Base-by-base conservation (phyloP, 2,888 invertebrate genomes). In the Darwinula stevensoni region DNA sequence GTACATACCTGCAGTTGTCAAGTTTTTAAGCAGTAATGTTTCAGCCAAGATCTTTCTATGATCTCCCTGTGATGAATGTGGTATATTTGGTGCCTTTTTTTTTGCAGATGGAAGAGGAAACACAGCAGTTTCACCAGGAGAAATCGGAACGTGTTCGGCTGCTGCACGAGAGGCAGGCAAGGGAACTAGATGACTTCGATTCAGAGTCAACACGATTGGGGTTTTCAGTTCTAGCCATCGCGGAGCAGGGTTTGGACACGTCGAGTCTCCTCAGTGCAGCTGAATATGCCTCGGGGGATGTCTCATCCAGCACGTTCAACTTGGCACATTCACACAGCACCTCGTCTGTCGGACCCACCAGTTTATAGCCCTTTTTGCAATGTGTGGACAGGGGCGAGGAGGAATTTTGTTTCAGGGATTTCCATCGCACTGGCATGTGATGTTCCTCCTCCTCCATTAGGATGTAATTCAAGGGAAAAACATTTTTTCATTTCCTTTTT, bases 171-270 rank as follows among this genome's bases (percentile, higher is more conserved):
- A 63, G 72, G 39, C 88, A 91, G 54, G 70, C 75, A 50, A 64
- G 71, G 37, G 84, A 88, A 49, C 59, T 86, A 45, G 75, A 80
- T 46, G 70, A 72, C 45, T 94, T 91, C 57, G 91, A 94, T 57
- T 71, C 72, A 48, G 88, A 91, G 59, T 86, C 84, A 46, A 67
- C 74, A 37, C 61, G 74, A 42, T 67, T 82, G 56, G 94, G 94
- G 46, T 82, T 88, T 58, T 80, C 80, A 59, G 75, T 78, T 39
- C 59, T 84, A 58, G 78, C 80, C 45, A 72, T 88, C 50, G 73
- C 73, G 34, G 82, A 84, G 54, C 75, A 76, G 49, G n/a, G 12
- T 13, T n/a, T 22, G 22, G 22, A 22, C 9, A n/a, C n/a, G n/a
- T n/a, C n/a, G n/a, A 18, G 22, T 18, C n/a, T 18, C 6, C 14